Evolutionary conservation across 2,113 vertebrate genomes (phyloP).

Genomic region (Siniperca chuatsi): DNA sequence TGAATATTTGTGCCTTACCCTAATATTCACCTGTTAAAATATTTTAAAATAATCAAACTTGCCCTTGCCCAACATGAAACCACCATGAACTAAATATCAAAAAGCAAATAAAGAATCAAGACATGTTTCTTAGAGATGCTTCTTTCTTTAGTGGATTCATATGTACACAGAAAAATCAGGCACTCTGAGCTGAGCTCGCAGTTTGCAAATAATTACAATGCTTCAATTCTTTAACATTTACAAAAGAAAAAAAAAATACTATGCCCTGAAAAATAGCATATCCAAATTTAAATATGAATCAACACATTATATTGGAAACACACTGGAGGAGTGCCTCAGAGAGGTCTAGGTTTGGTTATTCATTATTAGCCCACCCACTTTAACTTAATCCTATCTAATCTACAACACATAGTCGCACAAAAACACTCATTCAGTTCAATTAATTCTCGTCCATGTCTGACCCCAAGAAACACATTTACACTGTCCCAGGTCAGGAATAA

Average conservation of each 20-base stretch:
- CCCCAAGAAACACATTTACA: conserved; percentile 51
- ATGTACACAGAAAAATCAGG: conserved; percentile 86
- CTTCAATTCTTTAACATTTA: conserved; percentile 71
- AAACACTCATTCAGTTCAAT: conserved; percentile 56
- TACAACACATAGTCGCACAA: conserved; percentile 59
- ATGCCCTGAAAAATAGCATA: conserved; percentile 76
- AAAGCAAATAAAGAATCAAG: conserved; percentile 22
- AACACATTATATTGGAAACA: conserved; percentile 70
- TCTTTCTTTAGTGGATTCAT: conserved; percentile 76
- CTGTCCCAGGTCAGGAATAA: conserved; percentile 45
- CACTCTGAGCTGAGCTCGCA: conserved; percentile 83
- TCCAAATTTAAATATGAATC: conserved; percentile 77
- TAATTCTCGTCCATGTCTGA: conserved; percentile 29
- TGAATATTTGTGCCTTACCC: too few species aligned
- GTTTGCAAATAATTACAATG: conserved; percentile 78
- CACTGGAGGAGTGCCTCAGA: conserved; percentile 44
- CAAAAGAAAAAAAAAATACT: conserved; percentile 67
- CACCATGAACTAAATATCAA: neutral
- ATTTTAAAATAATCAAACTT: too few species aligned
- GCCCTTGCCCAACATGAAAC: neutral
- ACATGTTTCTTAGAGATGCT: conserved; percentile 58
- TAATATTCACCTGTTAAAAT: neutral
- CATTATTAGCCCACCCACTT: conserved; percentile 58
- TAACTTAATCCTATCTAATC: conserved; percentile 57
- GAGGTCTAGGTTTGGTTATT: conserved; percentile 72